Conservation (phyloP, 1,140 invertebrate genomes). For the Apis florea region DNA sequence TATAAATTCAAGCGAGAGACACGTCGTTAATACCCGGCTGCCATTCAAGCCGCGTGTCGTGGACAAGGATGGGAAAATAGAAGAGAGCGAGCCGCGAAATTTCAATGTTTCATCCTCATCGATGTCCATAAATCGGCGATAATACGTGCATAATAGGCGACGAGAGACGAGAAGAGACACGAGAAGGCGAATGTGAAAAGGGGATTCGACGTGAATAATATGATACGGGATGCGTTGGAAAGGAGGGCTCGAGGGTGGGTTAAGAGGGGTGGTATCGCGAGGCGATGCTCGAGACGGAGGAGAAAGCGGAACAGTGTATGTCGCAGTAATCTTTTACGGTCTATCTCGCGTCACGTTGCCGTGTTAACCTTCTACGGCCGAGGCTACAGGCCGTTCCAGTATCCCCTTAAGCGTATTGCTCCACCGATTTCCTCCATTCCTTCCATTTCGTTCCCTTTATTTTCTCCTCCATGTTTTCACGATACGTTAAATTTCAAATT, state of each 20-base stretch:
- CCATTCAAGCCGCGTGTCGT: constrained; percentile 3
- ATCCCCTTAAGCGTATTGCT: constrained; percentile 11
- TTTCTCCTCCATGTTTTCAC: background rate
- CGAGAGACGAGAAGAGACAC: constrained; percentile 42
- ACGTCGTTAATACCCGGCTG: constrained; percentile 42
- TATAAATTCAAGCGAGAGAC: constrained; percentile 42
- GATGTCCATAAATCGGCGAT: constrained; percentile 66
- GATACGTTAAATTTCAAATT: no score
- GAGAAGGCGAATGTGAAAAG: constrained; percentile 59
- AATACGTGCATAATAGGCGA: constrained; percentile 73
- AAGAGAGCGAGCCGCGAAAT: constrained; percentile 16
- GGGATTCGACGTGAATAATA: constrained; percentile 74
- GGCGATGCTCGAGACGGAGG: constrained; percentile 52
- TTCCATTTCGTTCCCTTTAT: background rate
- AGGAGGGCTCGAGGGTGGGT: constrained; percentile 45
- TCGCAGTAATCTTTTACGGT: constrained; percentile 77
- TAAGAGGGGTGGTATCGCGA: constrained; percentile 47
- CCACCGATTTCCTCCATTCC: background rate
- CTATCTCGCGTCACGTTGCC: constrained; percentile 72
- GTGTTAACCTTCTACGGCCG: constrained; percentile 55
- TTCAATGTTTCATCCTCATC: constrained; percentile 56
- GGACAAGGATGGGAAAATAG: background rate
- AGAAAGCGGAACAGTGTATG: constrained; percentile 65
- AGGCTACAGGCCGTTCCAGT: constrained; percentile 65
- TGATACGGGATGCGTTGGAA: constrained; percentile 73